phyloP scores from a whole-genome alignment of 2,888 invertebrate genomes.

The Cryptocheilus praepositus region DNA sequence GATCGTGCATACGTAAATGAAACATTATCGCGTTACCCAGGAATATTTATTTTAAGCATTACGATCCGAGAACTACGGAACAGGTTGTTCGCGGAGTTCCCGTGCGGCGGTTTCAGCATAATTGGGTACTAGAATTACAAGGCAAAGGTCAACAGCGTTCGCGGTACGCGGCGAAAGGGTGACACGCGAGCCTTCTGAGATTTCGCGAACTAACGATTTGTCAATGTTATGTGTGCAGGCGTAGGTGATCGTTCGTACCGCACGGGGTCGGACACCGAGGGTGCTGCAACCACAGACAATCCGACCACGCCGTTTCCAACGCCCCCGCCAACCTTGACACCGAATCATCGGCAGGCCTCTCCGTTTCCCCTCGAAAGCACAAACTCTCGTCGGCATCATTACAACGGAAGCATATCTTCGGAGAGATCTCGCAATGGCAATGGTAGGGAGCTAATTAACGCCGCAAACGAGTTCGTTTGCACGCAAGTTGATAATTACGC shows the following conservation, averaged over 20 bases:
- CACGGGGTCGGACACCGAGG: conserved; percentile 83
- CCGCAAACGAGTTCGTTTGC: conserved; percentile 31
- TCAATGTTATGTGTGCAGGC: conserved; percentile 56
- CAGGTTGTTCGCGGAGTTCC: too few species aligned
- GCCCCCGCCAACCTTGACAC: conserved; percentile 78
- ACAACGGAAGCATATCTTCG: conserved; percentile 68
- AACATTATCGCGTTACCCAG: too few species aligned
- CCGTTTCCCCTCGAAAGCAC: conserved; percentile 84
- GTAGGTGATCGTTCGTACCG: conserved; percentile 83
- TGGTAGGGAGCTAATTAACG: conserved; percentile 57
- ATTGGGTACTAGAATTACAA: too few species aligned
- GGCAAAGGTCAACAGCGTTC: too few species aligned
- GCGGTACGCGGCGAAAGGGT: too few species aligned
- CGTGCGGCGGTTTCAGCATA: too few species aligned
- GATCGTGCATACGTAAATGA: not conserved
- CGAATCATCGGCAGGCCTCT: conserved; percentile 81
- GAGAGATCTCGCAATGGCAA: conserved; percentile 67
- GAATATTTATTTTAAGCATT: too few species aligned
- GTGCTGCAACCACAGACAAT: conserved; percentile 77
- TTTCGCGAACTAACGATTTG: conserved; percentile 16
- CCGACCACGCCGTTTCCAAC: conserved; percentile 78
- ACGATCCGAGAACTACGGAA: too few species aligned
- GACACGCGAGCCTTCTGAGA: too few species aligned
- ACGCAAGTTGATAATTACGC: conserved; percentile 37
- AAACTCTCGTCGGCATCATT: conserved; percentile 78